Evolutionary conservation across 2,113 vertebrate genomes (phyloP).

Genomic region (Semnornis frantzii): DNA sequence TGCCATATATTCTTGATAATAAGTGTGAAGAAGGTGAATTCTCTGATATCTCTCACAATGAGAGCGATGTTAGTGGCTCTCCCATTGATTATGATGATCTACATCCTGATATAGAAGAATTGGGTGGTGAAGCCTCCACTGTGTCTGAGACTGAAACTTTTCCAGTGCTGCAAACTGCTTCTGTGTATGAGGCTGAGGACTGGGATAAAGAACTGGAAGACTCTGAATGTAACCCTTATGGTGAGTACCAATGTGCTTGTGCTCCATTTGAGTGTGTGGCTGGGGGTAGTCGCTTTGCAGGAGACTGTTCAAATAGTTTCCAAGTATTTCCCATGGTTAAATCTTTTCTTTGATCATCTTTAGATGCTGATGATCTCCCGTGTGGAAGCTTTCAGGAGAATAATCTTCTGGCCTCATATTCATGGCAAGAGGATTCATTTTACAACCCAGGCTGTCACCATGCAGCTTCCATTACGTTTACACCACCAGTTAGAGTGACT

Average conservation of each 20-base stretch:
- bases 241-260: constrained; percentile 52
- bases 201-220: constrained; percentile 78
- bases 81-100: not conserved
- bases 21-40: not conserved
- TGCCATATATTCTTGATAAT: not conserved
- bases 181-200: constrained; percentile 59
- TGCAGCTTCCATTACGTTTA: constrained; percentile 57
- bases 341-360: constrained; percentile 49
- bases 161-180: not conserved
- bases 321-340: not conserved
- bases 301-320: not conserved
- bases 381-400: constrained; percentile 71
- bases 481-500: constrained; percentile 54
- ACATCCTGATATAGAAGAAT: not conserved
- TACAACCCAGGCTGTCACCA: constrained; percentile 75
- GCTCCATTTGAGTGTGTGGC: not conserved
- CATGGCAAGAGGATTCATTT: constrained; percentile 66
- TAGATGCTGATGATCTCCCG: constrained; percentile 74
- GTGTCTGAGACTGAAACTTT: not conserved
- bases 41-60: not conserved
- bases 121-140: not conserved
- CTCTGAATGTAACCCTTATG: constrained; percentile 61
- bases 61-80: not conserved
- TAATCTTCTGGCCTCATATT: constrained; percentile 52
- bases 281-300: not conserved